Base-by-base conservation (phyloP, 1,140 invertebrate species). In the Heterodera carotae region DNA sequence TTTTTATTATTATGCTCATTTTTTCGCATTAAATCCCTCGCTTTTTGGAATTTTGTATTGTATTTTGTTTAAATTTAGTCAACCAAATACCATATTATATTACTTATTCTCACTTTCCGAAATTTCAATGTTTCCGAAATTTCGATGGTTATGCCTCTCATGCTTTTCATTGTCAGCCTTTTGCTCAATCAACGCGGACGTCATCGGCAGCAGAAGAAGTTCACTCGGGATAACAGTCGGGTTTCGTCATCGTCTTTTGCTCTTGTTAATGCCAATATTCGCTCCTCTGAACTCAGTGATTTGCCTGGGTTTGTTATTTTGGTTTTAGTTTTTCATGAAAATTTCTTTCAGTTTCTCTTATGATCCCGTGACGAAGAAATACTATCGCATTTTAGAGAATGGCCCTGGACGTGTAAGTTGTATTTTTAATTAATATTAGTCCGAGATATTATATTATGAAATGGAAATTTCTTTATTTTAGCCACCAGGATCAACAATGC, bases 261-360 rank as follows among this genome's bases (percentile, higher is more conserved):
- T 66, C 29, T 12, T 12, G 12, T 29, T 10, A n/a, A 18, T 66
- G 22, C 1, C 62, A 66, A 31, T 7, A 31, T 75, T 74, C 73
- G 76, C 22, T 70, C 67, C 60, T 25, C 27, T 18, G 69, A 77
- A 22, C 68, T 77, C 67, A 77, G 76, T 60, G 76, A 77, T 71
- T 34, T 77, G n/a, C 76, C 76, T 3, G 76, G 76, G 34, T 77
- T 39, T 76, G 31, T 25, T 64, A 5, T 56, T 56, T 75, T n/a
- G n/a, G n/a, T 36, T 27, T 25, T 36, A 6, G 48, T 29, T 67
- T 15, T 43, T 22, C 10, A 25, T 62, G 4, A 67, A 34, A 10
- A 34, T 27, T 29, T 25, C 5, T 64, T 64, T 67, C 22, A 71
- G 69, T 15, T 75, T 56, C 33, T 76, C 66, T 2, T 76, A 69